These are phyloP conservation scores for Acrobasis consociella DNA, from an alignment of 2,888 invertebrate species.

Conservation along the genomic window DNA sequence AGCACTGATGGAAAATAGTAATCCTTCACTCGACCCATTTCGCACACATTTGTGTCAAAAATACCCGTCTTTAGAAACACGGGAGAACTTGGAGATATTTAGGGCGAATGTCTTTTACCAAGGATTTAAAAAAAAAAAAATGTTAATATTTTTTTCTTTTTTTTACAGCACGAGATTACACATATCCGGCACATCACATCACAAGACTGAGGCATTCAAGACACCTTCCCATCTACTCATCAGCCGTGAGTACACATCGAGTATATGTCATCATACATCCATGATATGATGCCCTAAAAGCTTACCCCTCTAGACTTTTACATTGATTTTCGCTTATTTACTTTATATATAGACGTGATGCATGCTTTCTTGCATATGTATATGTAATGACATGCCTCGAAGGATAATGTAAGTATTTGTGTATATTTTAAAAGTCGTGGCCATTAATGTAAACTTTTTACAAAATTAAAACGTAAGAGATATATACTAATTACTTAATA, in stretches of 20 bases:
- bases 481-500: too few relatives aligned
- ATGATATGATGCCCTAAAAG: slow-evolving; percentile 52
- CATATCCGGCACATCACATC: slow-evolving; percentile 59
- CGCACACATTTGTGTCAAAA: not conserved
- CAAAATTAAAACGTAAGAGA: too few relatives aligned
- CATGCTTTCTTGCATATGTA: slow-evolving; percentile 40
- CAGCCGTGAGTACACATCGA: slow-evolving; percentile 63
- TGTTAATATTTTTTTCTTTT: slow-evolving; percentile 31
- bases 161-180: slow-evolving; percentile 68
- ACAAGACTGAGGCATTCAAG: slow-evolving; percentile 73
- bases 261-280: slow-evolving; percentile 39
- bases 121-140: not conserved
- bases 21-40: slow-evolving; percentile 6
- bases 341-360: slow-evolving; percentile 52
- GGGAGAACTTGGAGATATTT: not conserved
- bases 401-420: slow-evolving; percentile 24
- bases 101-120: not conserved
- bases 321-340: slow-evolving; percentile 68
- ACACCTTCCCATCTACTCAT: slow-evolving; percentile 64
- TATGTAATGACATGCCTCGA: slow-evolving; percentile 22
- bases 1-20: not conserved
- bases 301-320: slow-evolving; percentile 68
- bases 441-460: slow-evolving; percentile 10
- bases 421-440: not conserved
- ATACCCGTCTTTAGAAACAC: not conserved